Conservation (phyloP, 2,797 vertebrate species). For the Sebastes matsubarae region DNA sequence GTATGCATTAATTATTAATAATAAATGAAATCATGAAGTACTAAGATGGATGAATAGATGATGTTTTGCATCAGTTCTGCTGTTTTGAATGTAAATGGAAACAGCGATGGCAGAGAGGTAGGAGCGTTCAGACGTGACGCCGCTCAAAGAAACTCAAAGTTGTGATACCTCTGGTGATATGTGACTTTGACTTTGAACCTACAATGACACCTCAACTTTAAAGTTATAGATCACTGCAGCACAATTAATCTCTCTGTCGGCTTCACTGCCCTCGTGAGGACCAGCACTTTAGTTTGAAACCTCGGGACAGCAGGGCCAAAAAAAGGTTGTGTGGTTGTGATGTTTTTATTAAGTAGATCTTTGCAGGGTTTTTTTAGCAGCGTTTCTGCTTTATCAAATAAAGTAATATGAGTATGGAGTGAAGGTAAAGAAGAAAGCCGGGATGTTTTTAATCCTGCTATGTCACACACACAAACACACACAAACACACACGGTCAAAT, state of each 20-base stretch:
- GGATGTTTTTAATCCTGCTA: constrained; percentile 1
- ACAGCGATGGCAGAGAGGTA: not conserved
- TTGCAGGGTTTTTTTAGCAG: not conserved
- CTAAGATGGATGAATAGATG: not conserved
- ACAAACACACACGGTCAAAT: not conserved
- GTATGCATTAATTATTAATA: too few relatives aligned
- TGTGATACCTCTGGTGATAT: not conserved
- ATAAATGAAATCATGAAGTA: too few relatives aligned
- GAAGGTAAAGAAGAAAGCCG: not conserved
- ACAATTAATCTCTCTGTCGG: constrained; percentile 2
- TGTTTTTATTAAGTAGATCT: too few relatives aligned
- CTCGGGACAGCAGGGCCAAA: not conserved
- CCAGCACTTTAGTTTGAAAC: not conserved
- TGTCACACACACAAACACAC: not conserved
- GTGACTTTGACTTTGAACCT: constrained; percentile 23
- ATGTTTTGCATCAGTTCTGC: not conserved
- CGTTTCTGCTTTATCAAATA: not conserved
- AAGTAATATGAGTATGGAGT: not conserved
- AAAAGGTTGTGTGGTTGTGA: too few relatives aligned
- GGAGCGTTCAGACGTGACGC: not conserved
- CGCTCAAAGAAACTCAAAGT: not conserved
- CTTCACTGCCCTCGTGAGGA: not conserved
- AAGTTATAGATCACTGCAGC: not conserved
- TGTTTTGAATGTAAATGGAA: not conserved
- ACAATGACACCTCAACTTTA: not conserved